Percentiles rank a stretch among this genome's conserved stretches.
Conservation (phyloP, 2,888 invertebrate genomes). For the Eilema caniola region DNA sequence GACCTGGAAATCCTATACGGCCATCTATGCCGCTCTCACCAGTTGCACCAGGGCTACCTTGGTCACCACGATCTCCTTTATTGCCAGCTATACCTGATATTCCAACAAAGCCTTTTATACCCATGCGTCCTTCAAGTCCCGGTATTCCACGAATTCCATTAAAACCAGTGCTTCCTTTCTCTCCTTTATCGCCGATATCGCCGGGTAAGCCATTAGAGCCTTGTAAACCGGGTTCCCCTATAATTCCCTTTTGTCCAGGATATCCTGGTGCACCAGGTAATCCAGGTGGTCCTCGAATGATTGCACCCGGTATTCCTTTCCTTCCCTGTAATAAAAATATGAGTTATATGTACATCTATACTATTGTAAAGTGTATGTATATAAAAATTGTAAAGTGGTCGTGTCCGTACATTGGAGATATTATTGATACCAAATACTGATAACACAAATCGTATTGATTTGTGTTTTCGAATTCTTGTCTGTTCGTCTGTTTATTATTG, state of each 20-base stretch:
- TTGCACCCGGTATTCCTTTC: slow-evolving; percentile 65
- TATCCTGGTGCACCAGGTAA: slow-evolving; percentile 90
- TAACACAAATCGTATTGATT: too few relatives aligned
- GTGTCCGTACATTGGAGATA: too few relatives aligned
- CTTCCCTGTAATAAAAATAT: slow-evolving; percentile 67
- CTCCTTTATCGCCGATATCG: slow-evolving; percentile 81
- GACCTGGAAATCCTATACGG: slow-evolving; percentile 64
- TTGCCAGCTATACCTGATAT: slow-evolving; percentile 71
- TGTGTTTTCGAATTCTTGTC: too few relatives aligned
- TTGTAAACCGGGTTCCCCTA: slow-evolving; percentile 86
- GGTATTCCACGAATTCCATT: slow-evolving; percentile 69
- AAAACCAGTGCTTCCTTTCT: slow-evolving; percentile 85
- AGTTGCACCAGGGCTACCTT: slow-evolving; percentile 88
- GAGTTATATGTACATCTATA: too few relatives aligned
- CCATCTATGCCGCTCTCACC: slow-evolving; percentile 81
- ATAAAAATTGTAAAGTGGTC: too few relatives aligned
- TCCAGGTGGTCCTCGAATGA: slow-evolving; percentile 67
- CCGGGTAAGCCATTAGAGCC: slow-evolving; percentile 77
- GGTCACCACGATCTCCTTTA: slow-evolving; percentile 87
- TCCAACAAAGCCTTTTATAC: slow-evolving; percentile 78
- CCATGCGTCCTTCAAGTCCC: slow-evolving; percentile 75
- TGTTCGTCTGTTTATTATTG: too few relatives aligned
- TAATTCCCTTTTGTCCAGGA: slow-evolving; percentile 87
- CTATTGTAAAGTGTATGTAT: too few relatives aligned
- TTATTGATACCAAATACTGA: too few relatives aligned